Conservation (phyloP, 2,113 vertebrate genomes). For the Crotalus horridus region DNA sequence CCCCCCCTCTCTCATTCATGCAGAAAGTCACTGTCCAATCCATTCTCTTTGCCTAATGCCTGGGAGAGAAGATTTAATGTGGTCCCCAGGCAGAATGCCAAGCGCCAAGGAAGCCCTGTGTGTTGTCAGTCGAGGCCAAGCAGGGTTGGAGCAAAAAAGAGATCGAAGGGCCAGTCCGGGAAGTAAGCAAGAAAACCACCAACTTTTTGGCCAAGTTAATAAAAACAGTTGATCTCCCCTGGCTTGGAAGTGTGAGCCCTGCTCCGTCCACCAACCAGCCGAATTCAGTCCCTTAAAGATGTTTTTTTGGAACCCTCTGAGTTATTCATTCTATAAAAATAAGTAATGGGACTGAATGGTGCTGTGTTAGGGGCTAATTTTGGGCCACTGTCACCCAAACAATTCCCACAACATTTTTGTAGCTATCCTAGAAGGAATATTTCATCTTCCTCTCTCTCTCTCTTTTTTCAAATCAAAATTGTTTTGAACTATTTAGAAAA, state of each 20-base stretch:
- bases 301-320: neutral
- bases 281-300: neutral
- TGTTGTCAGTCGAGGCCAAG: constrained; percentile 1
- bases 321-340: neutral
- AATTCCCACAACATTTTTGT: neutral
- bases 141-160: neutral
- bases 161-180: neutral
- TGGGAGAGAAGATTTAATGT: constrained; percentile 37
- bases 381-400: neutral
- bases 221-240: neutral
- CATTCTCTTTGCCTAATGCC: constrained; percentile 31
- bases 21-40: constrained; percentile 30
- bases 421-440: neutral
- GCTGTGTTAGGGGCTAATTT: neutral
- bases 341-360: neutral
- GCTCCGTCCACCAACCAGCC: neutral
- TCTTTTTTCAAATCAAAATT: neutral
- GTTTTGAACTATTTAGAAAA: neutral
- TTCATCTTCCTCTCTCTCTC: neutral
- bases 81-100: constrained; percentile 45
- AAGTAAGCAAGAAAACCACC: neutral
- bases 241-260: neutral
- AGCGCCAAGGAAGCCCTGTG: constrained; percentile 12
- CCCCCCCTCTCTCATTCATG: constrained; percentile 23
- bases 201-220: neutral